Evolutionary conservation across 2,113 vertebrate genomes (phyloP).

Genomic region (Plotosus lineatus): DNA sequence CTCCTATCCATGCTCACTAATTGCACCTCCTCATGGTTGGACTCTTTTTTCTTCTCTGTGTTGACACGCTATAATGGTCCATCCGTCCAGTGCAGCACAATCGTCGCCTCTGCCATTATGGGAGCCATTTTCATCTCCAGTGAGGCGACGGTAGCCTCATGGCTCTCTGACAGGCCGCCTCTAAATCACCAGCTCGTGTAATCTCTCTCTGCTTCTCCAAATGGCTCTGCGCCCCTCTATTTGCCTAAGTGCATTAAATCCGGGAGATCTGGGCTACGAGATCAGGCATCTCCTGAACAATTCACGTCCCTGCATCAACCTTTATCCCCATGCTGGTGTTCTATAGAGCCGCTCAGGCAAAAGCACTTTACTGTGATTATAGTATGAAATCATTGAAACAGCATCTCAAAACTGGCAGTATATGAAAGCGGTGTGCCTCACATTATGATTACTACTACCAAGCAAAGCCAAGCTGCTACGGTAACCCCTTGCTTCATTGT

Average conservation of each 20-base stretch:
- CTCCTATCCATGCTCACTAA: constrained; percentile 53
- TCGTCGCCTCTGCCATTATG: constrained; percentile 68
- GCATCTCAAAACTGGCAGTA: constrained; percentile 4
- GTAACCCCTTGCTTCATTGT: background rate
- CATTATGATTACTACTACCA: constrained; percentile 23
- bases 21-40: constrained; percentile 70
- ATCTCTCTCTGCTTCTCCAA: constrained; percentile 74
- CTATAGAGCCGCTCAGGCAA: constrained; percentile 19
- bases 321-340: constrained; percentile 47
- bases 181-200: constrained; percentile 74
- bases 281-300: constrained; percentile 27
- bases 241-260: constrained; percentile 76
- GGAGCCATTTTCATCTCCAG: constrained; percentile 74
- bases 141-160: constrained; percentile 64
- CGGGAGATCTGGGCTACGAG: constrained; percentile 13
- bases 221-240: constrained; percentile 69
- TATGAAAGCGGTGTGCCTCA: constrained; percentile 34
- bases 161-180: constrained; percentile 65
- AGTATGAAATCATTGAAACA: constrained; percentile 35
- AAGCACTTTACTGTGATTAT: constrained; percentile 46
- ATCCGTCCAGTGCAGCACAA: constrained; percentile 67
- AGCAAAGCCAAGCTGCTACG: constrained; percentile 13
- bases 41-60: constrained; percentile 71
- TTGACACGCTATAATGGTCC: constrained; percentile 73
- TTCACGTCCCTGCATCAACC: constrained; percentile 56